Evolutionary conservation across 2,113 vertebrate genomes (phyloP), one percentile per base, ranked within the genome.

Genomic region (Octodon degus): DNA sequence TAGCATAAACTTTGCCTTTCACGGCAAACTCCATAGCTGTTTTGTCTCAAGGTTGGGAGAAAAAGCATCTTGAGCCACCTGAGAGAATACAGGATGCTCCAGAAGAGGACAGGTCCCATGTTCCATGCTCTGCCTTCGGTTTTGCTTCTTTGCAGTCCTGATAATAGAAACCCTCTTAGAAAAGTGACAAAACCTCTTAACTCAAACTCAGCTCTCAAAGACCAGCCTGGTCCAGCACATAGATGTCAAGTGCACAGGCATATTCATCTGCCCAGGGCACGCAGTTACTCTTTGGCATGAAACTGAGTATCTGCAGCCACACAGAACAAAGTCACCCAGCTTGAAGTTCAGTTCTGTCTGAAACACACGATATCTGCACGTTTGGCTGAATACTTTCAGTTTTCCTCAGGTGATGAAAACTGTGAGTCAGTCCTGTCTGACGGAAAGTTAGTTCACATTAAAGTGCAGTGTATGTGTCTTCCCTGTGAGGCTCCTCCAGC

Each of bases 161-260:
- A 32, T 1, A 12, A 13, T 24, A 12, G 60, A 81, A 27, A 3
- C 34, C 2, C 34, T 91, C 50, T 87, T 32, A 70, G 14, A 55
- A 11, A 91, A 74, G 34, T 34, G 47, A 40, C 34, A 47, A 43
- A 63, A 8, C 27, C 58, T 68, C 86, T 89, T 37, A 50, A 60
- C 67, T 58, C 10, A 19, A 90, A 81, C 67, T 86, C 37, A 19
- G 34, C 24, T 77, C 76, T 85, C 7, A 13, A 17, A 72, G 47
- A 34, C 19, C 13, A 4, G 19, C 47, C 12, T 65, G 55, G 10
- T 0, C 5, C n/a, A 37, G 43, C 16, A 0, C 25, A 25, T 25
- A 60, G 68, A 67, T 7, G 25, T 87, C 81, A 70, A 43, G 53
- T 65, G 65, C 58, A 37, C 25, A 47, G 19, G 83, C 55, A 60